Conservation (phyloP, 2,888 invertebrate species). For the Zhengitettix transpicula region DNA sequence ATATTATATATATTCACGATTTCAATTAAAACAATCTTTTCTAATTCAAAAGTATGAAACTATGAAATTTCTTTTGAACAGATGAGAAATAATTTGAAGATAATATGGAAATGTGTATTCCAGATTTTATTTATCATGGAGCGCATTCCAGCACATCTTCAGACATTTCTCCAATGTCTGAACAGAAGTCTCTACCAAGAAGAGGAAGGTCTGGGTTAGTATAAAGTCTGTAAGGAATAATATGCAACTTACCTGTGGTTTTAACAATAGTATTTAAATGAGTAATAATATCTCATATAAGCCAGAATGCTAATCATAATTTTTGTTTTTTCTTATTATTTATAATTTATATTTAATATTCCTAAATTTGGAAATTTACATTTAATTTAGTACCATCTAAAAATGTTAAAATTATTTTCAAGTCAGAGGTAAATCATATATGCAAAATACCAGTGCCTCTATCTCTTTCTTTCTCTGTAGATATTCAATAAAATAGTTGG, state of each 20-base stretch:
- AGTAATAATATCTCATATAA: neutral
- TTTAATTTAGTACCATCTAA: neutral
- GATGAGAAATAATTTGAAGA: too few species aligned
- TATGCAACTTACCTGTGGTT: neutral
- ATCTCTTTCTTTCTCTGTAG: too few species aligned
- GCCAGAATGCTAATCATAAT: too few species aligned
- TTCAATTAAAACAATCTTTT: too few species aligned
- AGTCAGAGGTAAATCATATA: neutral
- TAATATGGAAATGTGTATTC: constrained; percentile 5
- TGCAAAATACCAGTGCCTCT: too few species aligned
- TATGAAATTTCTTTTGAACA: too few species aligned
- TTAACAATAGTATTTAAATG: neutral
- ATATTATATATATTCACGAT: too few species aligned
- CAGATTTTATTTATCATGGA: constrained; percentile 58
- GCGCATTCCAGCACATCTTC: constrained; percentile 60
- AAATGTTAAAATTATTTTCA: neutral
- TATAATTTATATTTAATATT: neutral
- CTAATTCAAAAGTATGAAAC: too few species aligned
- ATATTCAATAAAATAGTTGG: too few species aligned
- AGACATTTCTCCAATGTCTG: constrained; percentile 61
- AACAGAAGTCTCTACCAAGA: constrained; percentile 56
- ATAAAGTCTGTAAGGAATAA: neutral
- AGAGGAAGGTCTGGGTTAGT: constrained; percentile 50
- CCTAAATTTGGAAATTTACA: neutral
- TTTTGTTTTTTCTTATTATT: too few species aligned